Percentiles rank a stretch among this genome's conserved stretches.
These are phyloP conservation scores for Tricholauxania praeusta DNA, from an alignment of 2,888 invertebrate species.

Conservation along the genomic window DNA sequence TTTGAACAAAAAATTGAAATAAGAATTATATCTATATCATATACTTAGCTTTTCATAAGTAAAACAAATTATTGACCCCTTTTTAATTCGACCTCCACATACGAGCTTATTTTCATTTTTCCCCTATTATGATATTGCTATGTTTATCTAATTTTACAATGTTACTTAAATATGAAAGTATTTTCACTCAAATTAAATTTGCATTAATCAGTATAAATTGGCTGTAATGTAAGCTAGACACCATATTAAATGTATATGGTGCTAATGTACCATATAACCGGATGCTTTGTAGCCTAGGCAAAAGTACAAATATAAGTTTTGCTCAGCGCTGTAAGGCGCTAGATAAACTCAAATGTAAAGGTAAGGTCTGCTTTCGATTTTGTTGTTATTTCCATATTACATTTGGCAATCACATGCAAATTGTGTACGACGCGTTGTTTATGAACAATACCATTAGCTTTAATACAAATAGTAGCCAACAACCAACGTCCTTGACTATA, in stretches of 20 bases:
- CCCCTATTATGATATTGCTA: no score
- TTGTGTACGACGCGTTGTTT: background rate
- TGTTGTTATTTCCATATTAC: constrained; percentile 10
- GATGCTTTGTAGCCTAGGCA: constrained; percentile 7
- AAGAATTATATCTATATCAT: no score
- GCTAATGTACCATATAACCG: background rate
- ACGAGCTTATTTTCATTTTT: no score
- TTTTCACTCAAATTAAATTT: background rate
- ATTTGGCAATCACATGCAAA: constrained; percentile 24
- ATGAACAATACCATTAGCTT: background rate
- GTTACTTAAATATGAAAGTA: no score
- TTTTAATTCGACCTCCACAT: no score
- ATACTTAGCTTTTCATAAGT: no score
- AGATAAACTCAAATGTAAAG: background rate
- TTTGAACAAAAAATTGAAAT: no score
- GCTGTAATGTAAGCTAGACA: constrained; percentile 4
- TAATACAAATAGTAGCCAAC: background rate
- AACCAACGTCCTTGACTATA: constrained; percentile 25
- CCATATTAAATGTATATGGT: background rate
- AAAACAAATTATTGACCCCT: no score
- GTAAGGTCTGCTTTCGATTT: background rate
- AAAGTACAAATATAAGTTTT: constrained; percentile 6
- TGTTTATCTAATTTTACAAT: no score
- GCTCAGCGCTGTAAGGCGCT: background rate
- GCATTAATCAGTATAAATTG: constrained; percentile 10